A percentile compares a stretch with the other conserved stretches of the same genome.
Conservation (phyloP, 2,797 vertebrate species). For the Hemibagrus guttatus region DNA sequence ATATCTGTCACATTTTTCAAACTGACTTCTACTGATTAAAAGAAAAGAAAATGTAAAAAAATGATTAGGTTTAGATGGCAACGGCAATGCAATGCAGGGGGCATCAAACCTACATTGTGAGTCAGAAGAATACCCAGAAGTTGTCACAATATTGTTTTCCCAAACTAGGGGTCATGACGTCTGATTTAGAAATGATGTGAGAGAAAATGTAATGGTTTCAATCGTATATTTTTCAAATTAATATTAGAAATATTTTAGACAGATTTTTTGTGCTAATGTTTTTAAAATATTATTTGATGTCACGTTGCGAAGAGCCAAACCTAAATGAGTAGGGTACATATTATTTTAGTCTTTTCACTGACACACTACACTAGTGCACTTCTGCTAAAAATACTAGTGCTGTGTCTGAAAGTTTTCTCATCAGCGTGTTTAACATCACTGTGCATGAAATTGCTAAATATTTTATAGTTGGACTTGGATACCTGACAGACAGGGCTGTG, state of each 20-base stretch:
- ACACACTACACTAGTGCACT: neutral
- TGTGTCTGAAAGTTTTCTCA: neutral
- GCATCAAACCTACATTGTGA: neutral
- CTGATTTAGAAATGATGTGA: neutral
- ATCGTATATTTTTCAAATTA: neutral
- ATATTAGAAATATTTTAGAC: neutral
- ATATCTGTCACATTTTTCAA: neutral
- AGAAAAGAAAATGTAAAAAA: neutral
- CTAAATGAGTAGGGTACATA: neutral
- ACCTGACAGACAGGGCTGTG: neutral
- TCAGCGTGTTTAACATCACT: neutral
- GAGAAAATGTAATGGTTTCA: neutral
- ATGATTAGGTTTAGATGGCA: neutral
- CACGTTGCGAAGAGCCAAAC: neutral
- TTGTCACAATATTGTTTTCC: neutral
- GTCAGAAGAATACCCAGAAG: neutral
- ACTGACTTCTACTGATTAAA: neutral
- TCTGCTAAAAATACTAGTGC: neutral
- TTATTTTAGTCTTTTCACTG: neutral
- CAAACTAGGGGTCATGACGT: neutral
- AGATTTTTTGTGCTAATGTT: neutral
- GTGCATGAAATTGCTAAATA: neutral
- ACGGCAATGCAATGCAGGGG: too few species aligned
- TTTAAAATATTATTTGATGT: neutral
- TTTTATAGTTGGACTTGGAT: neutral